Evolutionary conservation across 2,888 invertebrate genomes (phyloP).

Genomic region (Bhutanitis thaidina): DNA sequence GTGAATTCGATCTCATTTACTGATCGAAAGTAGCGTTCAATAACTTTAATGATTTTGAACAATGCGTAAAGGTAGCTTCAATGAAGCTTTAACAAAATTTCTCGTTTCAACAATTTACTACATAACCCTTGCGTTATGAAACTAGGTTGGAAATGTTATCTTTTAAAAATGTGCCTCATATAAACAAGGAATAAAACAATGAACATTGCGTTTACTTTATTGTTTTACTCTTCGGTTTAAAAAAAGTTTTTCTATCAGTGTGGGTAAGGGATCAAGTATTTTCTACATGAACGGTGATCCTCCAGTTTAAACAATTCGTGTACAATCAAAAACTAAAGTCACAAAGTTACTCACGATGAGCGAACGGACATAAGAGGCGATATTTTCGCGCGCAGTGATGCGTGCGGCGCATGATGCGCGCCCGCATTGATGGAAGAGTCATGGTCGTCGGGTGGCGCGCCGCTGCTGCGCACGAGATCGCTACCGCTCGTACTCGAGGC

Average conservation of each 20-base stretch:
- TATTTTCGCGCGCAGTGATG: conserved; percentile 61
- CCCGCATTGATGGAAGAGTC: conserved; percentile 77
- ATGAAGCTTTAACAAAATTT: too few relatives aligned
- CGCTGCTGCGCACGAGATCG: conserved; percentile 83
- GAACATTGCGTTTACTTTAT: too few relatives aligned
- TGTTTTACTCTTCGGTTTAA: too few relatives aligned
- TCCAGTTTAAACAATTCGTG: conserved; percentile 4
- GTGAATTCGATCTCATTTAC: conserved; percentile 1
- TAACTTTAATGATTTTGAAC: not conserved
- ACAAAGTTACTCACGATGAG: conserved; percentile 34
- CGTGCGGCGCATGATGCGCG: conserved; percentile 65
- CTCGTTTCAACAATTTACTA: too few relatives aligned
- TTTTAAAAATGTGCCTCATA: too few relatives aligned
- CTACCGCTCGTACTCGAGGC: conserved; percentile 82
- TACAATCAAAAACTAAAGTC: not conserved
- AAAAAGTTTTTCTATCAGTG: too few relatives aligned
- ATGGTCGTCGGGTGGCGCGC: conserved; percentile 79
- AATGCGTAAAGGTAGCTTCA: too few relatives aligned
- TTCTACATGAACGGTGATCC: conserved; percentile 23
- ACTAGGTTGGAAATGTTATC: too few relatives aligned
- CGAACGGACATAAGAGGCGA: conserved; percentile 57
- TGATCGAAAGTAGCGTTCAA: not conserved
- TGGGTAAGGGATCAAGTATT: too few relatives aligned
- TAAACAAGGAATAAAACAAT: too few relatives aligned
- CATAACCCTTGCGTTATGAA: too few relatives aligned